phyloP scores from a whole-genome alignment of 1,140 invertebrate species.

The Leptinotarsa defecta region DNA sequence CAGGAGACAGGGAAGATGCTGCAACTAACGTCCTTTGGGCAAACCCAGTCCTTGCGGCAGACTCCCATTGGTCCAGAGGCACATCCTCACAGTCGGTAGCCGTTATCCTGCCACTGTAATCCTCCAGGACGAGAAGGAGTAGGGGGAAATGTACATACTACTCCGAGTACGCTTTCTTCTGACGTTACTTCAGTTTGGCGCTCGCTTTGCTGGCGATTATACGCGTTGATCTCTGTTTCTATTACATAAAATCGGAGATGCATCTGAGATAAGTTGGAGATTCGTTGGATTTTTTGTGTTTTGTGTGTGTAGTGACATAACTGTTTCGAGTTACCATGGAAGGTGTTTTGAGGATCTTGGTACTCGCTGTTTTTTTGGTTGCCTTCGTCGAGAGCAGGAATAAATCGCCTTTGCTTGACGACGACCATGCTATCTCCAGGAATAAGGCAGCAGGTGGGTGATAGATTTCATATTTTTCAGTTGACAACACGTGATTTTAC shows the following conservation, averaged over 20 bases:
- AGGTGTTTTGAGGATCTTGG: slow-evolving; percentile 23
- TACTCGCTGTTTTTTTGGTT: slow-evolving; percentile 31
- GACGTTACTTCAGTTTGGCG: slow-evolving; percentile 14
- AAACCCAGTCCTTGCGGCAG: slow-evolving; percentile 5
- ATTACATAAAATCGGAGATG: slow-evolving; percentile 27
- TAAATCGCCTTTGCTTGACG: slow-evolving; percentile 46
- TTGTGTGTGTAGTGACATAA: slow-evolving; percentile 19
- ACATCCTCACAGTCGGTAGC: neutral
- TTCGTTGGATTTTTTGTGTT: neutral
- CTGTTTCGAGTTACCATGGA: slow-evolving; percentile 9
- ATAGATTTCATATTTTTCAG: slow-evolving; percentile 1
- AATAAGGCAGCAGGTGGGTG: slow-evolving; percentile 50
- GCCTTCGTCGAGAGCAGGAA: slow-evolving; percentile 37
- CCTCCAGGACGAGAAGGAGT: slow-evolving; percentile 16
- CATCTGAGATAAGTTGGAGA: slow-evolving; percentile 9
- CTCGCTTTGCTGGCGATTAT: neutral
- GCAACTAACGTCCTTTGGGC: neutral
- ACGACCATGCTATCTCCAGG: slow-evolving; percentile 42
- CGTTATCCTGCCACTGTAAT: slow-evolving; percentile 17
- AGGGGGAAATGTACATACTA: slow-evolving; percentile 18
- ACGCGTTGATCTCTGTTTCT: neutral
- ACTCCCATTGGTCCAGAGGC: slow-evolving; percentile 14
- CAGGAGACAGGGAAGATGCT: neutral
- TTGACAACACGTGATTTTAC: slow-evolving; percentile 4
- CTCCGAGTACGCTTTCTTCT: slow-evolving; percentile 5